Evolutionary conservation across 2,113 vertebrate genomes (phyloP).

Genomic region (Hippocampus abdominalis): DNA sequence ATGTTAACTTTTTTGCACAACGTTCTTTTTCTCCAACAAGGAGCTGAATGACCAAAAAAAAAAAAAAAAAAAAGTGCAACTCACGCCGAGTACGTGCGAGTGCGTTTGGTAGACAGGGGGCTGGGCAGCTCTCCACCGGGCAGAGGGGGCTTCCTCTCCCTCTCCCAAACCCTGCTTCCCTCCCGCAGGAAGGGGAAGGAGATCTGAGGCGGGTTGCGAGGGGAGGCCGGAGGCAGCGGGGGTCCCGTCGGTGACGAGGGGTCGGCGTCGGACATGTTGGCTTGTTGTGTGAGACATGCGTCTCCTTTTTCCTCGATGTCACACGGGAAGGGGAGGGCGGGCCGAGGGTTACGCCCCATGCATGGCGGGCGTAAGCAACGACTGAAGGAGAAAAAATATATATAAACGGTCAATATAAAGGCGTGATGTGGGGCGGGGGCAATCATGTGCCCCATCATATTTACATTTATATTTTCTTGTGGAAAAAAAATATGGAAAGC

Average conservation of each 20-base stretch:
- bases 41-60: too few species aligned
- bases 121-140: slow-evolving; percentile 86
- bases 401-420: background rate
- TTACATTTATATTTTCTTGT: background rate
- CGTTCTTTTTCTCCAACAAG: too few species aligned
- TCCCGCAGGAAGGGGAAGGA: slow-evolving; percentile 90
- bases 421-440: too few species aligned
- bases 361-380: slow-evolving; percentile 36
- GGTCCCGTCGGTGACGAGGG: slow-evolving; percentile 69
- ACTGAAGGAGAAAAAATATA: background rate
- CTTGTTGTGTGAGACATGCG: background rate
- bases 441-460: too few species aligned
- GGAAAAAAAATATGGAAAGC: too few species aligned
- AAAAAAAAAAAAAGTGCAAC: slow-evolving; percentile 48
- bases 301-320: too few species aligned
- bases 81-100: slow-evolving; percentile 97
- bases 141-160: slow-evolving; percentile 80
- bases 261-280: slow-evolving; percentile 81
- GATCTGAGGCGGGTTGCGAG: slow-evolving; percentile 80
- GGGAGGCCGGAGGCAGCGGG: slow-evolving; percentile 78
- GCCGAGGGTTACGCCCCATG: slow-evolving; percentile 51
- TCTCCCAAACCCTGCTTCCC: slow-evolving; percentile 88
- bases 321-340: background rate
- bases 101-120: slow-evolving; percentile 94
- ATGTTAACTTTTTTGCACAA: background rate